A percentile compares a stretch with the other conserved stretches of the same genome.
phyloP scores from a whole-genome alignment of 2,888 invertebrate species.

The Dolomedes plantarius region DNA sequence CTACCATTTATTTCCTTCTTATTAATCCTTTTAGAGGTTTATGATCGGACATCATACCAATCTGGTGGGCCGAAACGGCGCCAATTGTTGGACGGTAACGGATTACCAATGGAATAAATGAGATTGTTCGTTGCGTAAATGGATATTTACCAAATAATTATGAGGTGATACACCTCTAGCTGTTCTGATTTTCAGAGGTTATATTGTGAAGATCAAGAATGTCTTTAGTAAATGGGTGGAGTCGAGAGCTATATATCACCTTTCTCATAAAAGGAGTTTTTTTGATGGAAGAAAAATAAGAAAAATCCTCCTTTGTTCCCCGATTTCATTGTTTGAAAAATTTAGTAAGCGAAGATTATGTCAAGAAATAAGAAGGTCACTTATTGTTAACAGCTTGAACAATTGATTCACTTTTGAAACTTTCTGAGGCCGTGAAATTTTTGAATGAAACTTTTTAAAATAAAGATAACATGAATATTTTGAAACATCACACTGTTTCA shows the following conservation, averaged over 20 bases:
- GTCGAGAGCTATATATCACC: not conserved
- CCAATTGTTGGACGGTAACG: not conserved
- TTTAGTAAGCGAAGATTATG: not conserved
- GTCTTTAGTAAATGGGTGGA: not conserved
- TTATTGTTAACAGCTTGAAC: not conserved
- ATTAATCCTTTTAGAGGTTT: not conserved
- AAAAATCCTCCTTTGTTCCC: not conserved
- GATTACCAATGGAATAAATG: not conserved
- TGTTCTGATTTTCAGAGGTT: not conserved
- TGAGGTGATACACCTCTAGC: too few species aligned
- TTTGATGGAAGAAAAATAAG: not conserved
- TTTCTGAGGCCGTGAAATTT: not conserved
- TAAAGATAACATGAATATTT: too few species aligned
- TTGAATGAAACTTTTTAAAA: too few species aligned
- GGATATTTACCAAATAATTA: not conserved
- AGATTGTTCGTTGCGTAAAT: not conserved
- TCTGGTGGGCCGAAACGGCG: slow-evolving; percentile 1
- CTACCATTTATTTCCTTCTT: not conserved
- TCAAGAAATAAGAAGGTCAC: not conserved
- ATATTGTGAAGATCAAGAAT: not conserved
- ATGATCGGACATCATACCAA: not conserved
- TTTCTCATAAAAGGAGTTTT: not conserved
- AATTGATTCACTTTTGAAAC: not conserved
- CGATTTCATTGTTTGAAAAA: not conserved
- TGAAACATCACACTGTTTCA: too few species aligned